These are phyloP conservation scores for Colostygia pectinataria DNA, from an alignment of 2,888 invertebrate genomes.

Conservation along the genomic window DNA sequence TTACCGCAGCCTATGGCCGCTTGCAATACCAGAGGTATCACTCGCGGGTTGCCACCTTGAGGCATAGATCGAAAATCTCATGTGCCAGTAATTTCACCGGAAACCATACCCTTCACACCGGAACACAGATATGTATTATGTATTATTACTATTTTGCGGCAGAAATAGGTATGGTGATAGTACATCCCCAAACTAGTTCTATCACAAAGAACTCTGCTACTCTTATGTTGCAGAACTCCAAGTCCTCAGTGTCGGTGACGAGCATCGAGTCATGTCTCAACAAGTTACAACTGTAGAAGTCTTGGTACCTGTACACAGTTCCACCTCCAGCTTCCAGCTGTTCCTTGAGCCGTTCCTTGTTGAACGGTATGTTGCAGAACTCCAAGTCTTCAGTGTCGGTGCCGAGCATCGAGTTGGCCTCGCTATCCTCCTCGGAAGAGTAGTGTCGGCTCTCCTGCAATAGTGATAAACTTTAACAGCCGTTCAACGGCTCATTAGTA, in stretches of 20 bases:
- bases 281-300: no score
- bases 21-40: no score
- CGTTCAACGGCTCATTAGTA: neutral
- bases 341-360: conserved; percentile 81
- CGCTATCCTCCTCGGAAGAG: conserved; percentile 74
- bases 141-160: no score
- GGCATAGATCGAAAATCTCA: no score
- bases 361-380: conserved; percentile 74
- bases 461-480: neutral
- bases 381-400: conserved; percentile 81
- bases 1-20: no score
- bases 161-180: no score
- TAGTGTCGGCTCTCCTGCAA: conserved; percentile 68
- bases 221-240: conserved; percentile 77
- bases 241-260: conserved; percentile 80
- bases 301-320: conserved; percentile 83
- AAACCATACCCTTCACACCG: no score
- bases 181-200: no score
- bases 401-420: conserved; percentile 66
- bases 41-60: no score
- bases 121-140: no score
- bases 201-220: no score
- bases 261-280: conserved; percentile 65
- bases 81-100: no score
- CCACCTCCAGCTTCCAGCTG: conserved; percentile 86